phyloP scores from a whole-genome alignment of 1,140 invertebrate genomes.

The Drosophila auraria region DNA sequence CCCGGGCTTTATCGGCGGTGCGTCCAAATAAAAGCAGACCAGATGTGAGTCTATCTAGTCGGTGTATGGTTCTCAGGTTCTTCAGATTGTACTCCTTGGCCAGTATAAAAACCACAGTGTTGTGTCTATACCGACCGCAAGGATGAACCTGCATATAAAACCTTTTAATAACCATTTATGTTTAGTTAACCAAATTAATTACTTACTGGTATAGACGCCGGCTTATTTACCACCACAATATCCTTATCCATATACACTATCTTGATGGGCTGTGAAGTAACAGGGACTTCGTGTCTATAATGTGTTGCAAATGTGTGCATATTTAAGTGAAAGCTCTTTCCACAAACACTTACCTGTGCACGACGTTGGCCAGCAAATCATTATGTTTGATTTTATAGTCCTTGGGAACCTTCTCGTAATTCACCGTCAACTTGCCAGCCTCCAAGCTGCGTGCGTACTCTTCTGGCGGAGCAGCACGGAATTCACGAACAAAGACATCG shows the following conservation, averaged over 20 bases:
- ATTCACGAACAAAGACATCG: conserved; percentile 97
- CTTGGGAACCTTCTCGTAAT: conserved; percentile 95
- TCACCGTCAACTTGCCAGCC: conserved; percentile 96
- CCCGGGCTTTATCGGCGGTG: conserved; percentile 95
- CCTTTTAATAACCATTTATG: background rate
- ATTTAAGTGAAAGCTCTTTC: conserved; percentile 18
- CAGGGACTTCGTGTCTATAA: conserved; percentile 97
- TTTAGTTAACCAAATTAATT: conserved; percentile 48
- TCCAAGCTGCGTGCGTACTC: conserved; percentile 96
- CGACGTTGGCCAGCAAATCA: conserved; percentile 96
- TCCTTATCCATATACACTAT: conserved; percentile 99
- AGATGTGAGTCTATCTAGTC: conserved; percentile 96
- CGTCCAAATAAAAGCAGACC: conserved; percentile 97
- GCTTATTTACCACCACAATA: conserved; percentile 99
- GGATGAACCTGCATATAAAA: conserved; percentile 92
- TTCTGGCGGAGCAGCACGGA: conserved; percentile 95
- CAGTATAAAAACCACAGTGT: conserved; percentile 97
- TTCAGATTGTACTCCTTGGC: conserved; percentile 98
- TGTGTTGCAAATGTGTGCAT: conserved; percentile 26
- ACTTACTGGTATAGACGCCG: conserved; percentile 99
- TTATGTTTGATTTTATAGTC: conserved; percentile 97
- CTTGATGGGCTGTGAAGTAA: conserved; percentile 96
- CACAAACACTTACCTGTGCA: conserved; percentile 92
- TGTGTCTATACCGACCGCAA: conserved; percentile 97
- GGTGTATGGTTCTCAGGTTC: conserved; percentile 96